Base-by-base conservation (phyloP, 2,113 vertebrate genomes). In the Gadus chalcogrammus region DNA sequence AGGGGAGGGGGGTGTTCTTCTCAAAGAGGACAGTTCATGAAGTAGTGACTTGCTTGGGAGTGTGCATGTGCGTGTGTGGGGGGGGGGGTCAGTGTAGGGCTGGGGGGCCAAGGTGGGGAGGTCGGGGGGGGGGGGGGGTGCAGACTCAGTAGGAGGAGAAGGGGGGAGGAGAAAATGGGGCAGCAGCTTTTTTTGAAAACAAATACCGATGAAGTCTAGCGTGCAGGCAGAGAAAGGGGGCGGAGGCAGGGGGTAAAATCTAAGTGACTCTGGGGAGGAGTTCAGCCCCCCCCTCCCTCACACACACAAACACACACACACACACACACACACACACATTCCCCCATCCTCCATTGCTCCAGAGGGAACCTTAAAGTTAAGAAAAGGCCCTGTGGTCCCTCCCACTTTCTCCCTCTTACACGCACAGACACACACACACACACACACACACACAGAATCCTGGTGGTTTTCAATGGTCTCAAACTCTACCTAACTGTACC, bases 1-100 rank as follows among this genome's bases (percentile, higher is more conserved):
- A 24, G 24, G 11, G 12, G 42, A 20, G 20, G 42, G 42, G 42
- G 8, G 42, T 8, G 42, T 48, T 90, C 86, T 93, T 90, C 85
- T 93, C 93, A 89, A 85, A 90, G 92, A 91, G 92, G 93, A 95
- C 94, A 94, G 94, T 91, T 95, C 94, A 96, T 95, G 94, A 95
- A 82, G 67, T 60, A 71, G 73, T 71, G 75, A 63, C 52, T 69
- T 42, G 20, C 22, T 42, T 70, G 12, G 71, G 61, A 62, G 48
- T 75, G 67, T 65, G 17, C 42, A 15, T 38, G 63, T 65, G 70
- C 60, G 74, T 73, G 71, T 74, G 38, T 64, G 58, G 52, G 53
- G 61, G 60, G 7, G 18, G 60, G n/a, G 60, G 24, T 5, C 66
- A 73, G 15, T 63, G 22, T 18, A n/a, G 60, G 5, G 60, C 11